Base-by-base conservation (phyloP, 2,113 vertebrate species). In the Austrofundulus limnaeus region DNA sequence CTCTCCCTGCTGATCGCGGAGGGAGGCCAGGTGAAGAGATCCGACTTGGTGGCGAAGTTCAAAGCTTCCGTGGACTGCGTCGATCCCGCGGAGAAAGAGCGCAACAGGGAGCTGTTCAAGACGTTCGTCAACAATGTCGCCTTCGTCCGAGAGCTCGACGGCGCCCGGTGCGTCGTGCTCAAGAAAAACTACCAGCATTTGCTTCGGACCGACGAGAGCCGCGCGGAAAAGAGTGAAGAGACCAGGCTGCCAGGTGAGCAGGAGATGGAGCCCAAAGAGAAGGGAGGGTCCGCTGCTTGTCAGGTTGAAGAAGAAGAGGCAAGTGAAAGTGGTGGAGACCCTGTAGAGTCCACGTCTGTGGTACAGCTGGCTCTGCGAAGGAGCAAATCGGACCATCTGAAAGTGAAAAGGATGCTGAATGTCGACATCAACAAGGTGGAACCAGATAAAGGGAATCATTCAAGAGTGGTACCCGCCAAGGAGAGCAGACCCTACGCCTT, bases 91-190 rank as follows among this genome's bases (percentile, higher is more conserved):
- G 85, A 89, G 51, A 94, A 82, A 24, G 87, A 88, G 4, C 83
- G 78, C 23, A 94, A 93, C 84, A 72, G 91, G 63, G 92, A 92
- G 43, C 84, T 90, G 2, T 96, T 98, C 80, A 93, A 92, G 89
- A 81, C 75, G n/a, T 88, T 92, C 13, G 92, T 97, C 59, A 95
- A 96, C 87, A 86, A 68, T 61, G 86, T 96, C 57, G 95, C 95
- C 0, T 75, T 89, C 41, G 94, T 95, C n/a, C 92, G 88, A 66
- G 93, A 94, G 10, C 61, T 92, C 20, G 93, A 94, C 21, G 94
- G 92, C 0, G 78, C 70, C 70, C 93, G 91, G 46, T 92, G 90
- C 41, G 91, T 95, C 4, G 89, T 95, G 1, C 72, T 97, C 10
- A 89, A 17, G 74, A 94, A 94, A 68, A 83, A 62, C 6, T 81